Percentiles rank a stretch among this genome's conserved stretches.
Evolutionary conservation across 2,888 invertebrate genomes (phyloP).

Genomic region (Adelognathus sp.): DNA sequence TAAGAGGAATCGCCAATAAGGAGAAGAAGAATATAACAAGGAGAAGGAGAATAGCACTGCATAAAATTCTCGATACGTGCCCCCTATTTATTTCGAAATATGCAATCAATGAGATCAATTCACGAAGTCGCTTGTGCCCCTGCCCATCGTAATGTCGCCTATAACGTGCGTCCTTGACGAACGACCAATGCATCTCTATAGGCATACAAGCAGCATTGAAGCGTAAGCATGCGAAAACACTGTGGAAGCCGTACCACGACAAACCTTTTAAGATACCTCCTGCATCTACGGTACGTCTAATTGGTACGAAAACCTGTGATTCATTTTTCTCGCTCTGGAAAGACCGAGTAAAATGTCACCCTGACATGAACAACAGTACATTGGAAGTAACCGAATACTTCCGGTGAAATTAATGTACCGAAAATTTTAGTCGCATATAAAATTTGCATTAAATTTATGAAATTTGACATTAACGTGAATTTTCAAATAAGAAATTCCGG

Average conservation of each 20-base stretch:
- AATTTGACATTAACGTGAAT: no score
- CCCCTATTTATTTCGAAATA: neutral
- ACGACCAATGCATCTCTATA: slow-evolving; percentile 55
- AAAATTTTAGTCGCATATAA: no score
- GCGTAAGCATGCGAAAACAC: slow-evolving; percentile 61
- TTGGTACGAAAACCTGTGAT: neutral
- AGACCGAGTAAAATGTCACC: no score
- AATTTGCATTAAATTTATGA: no score
- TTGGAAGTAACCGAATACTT: no score
- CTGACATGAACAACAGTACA: no score
- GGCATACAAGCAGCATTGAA: neutral
- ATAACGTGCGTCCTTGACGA: slow-evolving; percentile 59
- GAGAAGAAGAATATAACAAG: no score
- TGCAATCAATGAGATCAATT: neutral
- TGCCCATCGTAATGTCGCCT: neutral
- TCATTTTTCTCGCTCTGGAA: no score
- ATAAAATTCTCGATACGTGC: neutral
- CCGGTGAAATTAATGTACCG: no score
- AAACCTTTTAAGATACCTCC: slow-evolving; percentile 62
- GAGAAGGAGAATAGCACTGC: neutral
- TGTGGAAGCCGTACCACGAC: slow-evolving; percentile 66
- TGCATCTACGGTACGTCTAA: neutral
- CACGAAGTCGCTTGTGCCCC: neutral
- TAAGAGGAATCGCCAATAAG: no score
- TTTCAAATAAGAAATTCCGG: no score